These are phyloP conservation scores for Poeciliopsis turneri DNA, from an alignment of 2,797 vertebrate genomes.

Conservation along the genomic window DNA sequence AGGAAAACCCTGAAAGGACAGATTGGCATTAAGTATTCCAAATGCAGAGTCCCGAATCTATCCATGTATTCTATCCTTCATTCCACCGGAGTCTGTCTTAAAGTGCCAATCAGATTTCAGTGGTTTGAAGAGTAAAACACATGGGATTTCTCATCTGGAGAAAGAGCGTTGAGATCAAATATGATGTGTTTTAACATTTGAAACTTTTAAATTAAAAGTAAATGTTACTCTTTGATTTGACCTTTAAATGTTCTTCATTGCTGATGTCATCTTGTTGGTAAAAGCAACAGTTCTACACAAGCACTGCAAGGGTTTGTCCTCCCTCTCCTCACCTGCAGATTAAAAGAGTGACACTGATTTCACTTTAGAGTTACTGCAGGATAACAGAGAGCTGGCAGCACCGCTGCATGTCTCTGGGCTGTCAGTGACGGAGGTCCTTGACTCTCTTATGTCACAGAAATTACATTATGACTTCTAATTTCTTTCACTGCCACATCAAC, in stretches of 20 bases:
- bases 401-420: conserved; percentile 58
- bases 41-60: conserved; percentile 63
- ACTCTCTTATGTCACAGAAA: conserved; percentile 52
- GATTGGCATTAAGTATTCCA: conserved; percentile 12
- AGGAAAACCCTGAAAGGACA: conserved; percentile 28
- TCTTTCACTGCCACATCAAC: conserved; percentile 40
- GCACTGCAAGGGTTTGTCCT: conserved; percentile 51
- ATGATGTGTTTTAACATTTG: conserved; percentile 11
- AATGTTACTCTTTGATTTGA: conserved; percentile 14
- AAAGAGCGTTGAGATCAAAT: conserved; percentile 9
- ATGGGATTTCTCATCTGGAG: conserved; percentile 83
- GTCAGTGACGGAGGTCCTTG: conserved; percentile 64
- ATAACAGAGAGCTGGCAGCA: conserved; percentile 58
- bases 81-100: conserved; percentile 99
- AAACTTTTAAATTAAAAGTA: conserved; percentile 56
- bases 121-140: conserved; percentile 96
- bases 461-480: conserved; percentile 65
- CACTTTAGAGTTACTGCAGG: conserved; percentile 61
- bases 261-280: conserved; percentile 23
- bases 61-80: conserved; percentile 97
- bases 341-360: conserved; percentile 49
- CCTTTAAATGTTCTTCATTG: conserved; percentile 21
- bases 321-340: conserved; percentile 44
- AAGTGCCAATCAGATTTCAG: conserved; percentile 96
- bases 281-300: conserved; percentile 67